Evolutionary conservation across 2,888 invertebrate species (phyloP), one percentile per base, ranked within the genome.

Genomic region (Plebejus anna): DNA sequence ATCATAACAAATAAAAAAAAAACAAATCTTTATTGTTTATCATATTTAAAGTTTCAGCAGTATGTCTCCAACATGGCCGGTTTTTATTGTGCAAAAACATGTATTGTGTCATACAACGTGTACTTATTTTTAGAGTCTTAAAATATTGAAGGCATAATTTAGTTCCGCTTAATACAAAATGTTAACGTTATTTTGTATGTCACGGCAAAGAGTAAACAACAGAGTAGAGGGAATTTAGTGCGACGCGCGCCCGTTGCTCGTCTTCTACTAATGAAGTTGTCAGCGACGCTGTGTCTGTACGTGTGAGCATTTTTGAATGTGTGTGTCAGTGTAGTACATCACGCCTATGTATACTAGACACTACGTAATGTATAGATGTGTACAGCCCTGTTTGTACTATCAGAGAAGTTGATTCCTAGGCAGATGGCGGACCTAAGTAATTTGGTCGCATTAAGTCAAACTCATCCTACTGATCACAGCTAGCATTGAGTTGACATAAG

Each of bases 251-350:
- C 83, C 81, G 77, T 82, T 80, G 80, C 85, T 16, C 86, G 84
- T 85, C 89, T 88, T 90, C 90, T 90, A 89, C 86, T 91, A 91
- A 91, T 89, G 89, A 91, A 91, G 88, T 90, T 90, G 90, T 87
- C 87, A 86, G 81, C 78, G 75, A 57, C 66, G 32, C 11, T 6
- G 13, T 32, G 32, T 32, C 3, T 66, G 66, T 32, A 55, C 4
- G 66, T 36, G 66, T 13, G 66, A 5, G 9, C 5, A 4, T 75
- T 73, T 47, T 11, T 9, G 70, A 70, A 75, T 78, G 77, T 80
- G 80, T 80, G 81, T 78, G 78, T 47, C 47, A 9, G 11, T 61
- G 75, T 75, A 42, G 71, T 78, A 11, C 32, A 22, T 66, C 32
- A 13, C 16, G 16, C 61, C 11, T 0, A 32, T 32, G 66, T 66